phyloP scores from a whole-genome alignment of 2,888 invertebrate species.

The Pheosia tremula region DNA sequence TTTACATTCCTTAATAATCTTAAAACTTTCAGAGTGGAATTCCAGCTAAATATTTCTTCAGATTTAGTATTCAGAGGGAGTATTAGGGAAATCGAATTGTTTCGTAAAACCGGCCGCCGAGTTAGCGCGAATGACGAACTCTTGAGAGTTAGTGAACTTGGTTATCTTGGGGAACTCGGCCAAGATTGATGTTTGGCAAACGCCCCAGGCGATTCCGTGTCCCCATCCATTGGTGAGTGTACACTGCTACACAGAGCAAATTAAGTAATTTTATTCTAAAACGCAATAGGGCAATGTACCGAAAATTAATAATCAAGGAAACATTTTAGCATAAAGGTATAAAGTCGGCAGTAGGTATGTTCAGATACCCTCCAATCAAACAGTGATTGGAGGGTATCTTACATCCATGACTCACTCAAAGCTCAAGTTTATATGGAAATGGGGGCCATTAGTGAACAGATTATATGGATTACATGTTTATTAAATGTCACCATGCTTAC shows the following conservation, averaged over 20 bases:
- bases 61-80: constrained; percentile 44
- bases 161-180: constrained; percentile 43
- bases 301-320: too few species aligned
- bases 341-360: too few species aligned
- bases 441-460: neutral
- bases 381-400: too few species aligned
- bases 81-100: constrained; percentile 55
- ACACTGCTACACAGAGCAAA: constrained; percentile 21
- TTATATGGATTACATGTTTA: neutral
- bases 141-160: constrained; percentile 49
- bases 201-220: constrained; percentile 36
- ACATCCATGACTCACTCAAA: neutral
- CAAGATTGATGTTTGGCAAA: constrained; percentile 52
- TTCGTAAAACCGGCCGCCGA: constrained; percentile 44
- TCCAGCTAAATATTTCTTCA: constrained; percentile 36
- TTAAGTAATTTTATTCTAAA: too few species aligned
- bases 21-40: constrained; percentile 30
- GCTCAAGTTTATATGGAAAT: neutral
- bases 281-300: too few species aligned
- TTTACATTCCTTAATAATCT: constrained; percentile 29
- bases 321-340: too few species aligned
- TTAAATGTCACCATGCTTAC: neutral
- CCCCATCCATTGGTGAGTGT: constrained; percentile 24
- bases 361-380: too few species aligned
- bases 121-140: constrained; percentile 47